Percentiles rank a stretch among this genome's conserved stretches.
Evolutionary conservation across 1,140 invertebrate genomes (phyloP).

Genomic region (Pseudomyrmex sp.): DNA sequence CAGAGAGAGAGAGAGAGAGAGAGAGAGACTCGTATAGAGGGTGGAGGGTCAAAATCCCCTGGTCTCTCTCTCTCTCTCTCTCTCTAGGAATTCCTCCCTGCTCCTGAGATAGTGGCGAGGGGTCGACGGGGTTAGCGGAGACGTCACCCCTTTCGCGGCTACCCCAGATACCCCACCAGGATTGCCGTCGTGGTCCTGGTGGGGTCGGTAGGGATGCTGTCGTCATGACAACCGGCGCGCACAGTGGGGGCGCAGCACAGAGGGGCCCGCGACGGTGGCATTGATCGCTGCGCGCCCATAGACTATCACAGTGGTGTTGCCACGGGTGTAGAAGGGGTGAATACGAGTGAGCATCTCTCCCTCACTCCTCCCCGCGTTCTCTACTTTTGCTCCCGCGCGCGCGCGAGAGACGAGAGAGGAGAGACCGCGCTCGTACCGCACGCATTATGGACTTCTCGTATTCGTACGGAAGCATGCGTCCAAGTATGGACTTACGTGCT

Average conservation of each 20-base stretch:
- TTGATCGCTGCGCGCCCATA: slow-evolving; percentile 82
- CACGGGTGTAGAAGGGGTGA: slow-evolving; percentile 80
- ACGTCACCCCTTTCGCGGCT: slow-evolving; percentile 74
- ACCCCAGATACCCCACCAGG: slow-evolving; percentile 75
- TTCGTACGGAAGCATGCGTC: slow-evolving; percentile 77
- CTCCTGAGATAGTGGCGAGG: slow-evolving; percentile 63
- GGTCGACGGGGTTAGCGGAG: slow-evolving; percentile 9
- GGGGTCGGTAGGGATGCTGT: slow-evolving; percentile 81
- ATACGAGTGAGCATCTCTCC: slow-evolving; percentile 74
- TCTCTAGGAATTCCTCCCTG: slow-evolving; percentile 75
- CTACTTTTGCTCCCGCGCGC: background rate
- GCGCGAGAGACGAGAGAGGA: slow-evolving; percentile 6
- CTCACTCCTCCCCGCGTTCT: slow-evolving; percentile 34
- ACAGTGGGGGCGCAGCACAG: slow-evolving; percentile 73
- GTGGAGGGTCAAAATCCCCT: slow-evolving; percentile 73
- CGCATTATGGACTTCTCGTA: slow-evolving; percentile 76
- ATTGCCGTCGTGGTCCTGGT: slow-evolving; percentile 48
- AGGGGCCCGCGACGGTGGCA: slow-evolving; percentile 80
- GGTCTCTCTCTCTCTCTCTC: slow-evolving; percentile 36
- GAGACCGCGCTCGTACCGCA: slow-evolving; percentile 56
- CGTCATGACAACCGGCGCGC: slow-evolving; percentile 77
- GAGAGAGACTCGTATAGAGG: slow-evolving; percentile 27
- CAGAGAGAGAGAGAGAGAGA: background rate
- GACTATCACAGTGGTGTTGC: slow-evolving; percentile 77
- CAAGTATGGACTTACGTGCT: slow-evolving; percentile 80